Base-by-base conservation (phyloP, 2,888 invertebrate genomes). In the Diachrysia chrysitis region DNA sequence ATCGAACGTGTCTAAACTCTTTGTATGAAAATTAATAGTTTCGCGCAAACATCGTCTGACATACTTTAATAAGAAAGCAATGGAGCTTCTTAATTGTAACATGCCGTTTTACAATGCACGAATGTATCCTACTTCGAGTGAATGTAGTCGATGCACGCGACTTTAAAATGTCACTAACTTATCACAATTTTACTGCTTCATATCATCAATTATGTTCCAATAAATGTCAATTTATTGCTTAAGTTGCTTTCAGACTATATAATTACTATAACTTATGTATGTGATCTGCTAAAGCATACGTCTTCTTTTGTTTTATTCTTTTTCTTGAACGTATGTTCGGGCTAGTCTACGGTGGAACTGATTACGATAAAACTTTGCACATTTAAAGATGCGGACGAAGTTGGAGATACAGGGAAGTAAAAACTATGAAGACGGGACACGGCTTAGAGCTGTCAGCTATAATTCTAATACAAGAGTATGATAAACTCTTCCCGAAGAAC, bases 131-230 rank as follows among this genome's bases (percentile, higher is more conserved):
- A 54, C 17, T 10, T 17, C 0, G 19, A 10, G 19, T 51, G 19
- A 51, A 51, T 51, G n/a, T 59, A 55, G 23, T 53, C 6, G 23
- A 51, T 9, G 60, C 73, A 74, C 77, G 73, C 73, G 51, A 74
- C 19, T 23, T 2, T 23, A 21, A 35, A 59, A 62, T 58, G 67
- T 60, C 42, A 32, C 55, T 67, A 73, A 66, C 63, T 58, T 63
- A 46, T 37, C 21, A 21, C 21, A 54, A 66, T 76, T 71, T 35
- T 35, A 21, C 14, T 25, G 25, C 46, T 6, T 25, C n/a, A 42
- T 75, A 23, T 10, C 29, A 37, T 46, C 53, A n/a, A n/a, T n/a
- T n/a, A n/a, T n/a, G 56, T 64, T 60, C 7, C 16, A 32, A 32
- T 32, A 60, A 76, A 64, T 63, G 17, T 25, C 19, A 25, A 5